Evolutionary conservation across 2,888 invertebrate genomes (phyloP), one percentile per base, ranked within the genome.

Genomic region (Gastrophysa polygoni): DNA sequence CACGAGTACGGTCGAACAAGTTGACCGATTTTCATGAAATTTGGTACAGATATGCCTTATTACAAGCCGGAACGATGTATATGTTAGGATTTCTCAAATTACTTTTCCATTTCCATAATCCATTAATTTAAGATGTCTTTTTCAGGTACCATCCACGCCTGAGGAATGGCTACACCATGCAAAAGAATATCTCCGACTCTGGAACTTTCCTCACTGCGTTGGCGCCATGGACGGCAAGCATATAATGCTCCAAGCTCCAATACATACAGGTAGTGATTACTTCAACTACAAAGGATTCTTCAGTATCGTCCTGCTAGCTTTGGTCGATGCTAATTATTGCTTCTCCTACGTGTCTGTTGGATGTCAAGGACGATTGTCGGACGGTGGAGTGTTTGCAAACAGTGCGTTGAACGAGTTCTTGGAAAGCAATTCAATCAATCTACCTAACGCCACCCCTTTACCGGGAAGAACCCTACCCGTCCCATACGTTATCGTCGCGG

Each of bases 401-500:
- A 58, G 17, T 17, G 5, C 17, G n/a, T 56, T 34, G 17, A 10
- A 46, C 17, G 11, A 46, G 46, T 6, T 17, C 4, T 10, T 46
- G 46, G 32, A 32, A 10, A 6, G 10, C 7, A 32, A 6, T 8
- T 8, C 6, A 32, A 8, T 32, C 10, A 32, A 32, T 10, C 32
- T 32, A 8, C 32, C 32, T n/a, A n/a, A n/a, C n/a, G n/a, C n/a
- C n/a, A n/a, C n/a, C n/a, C n/a, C n/a, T n/a, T 8, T 10, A 32
- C 32, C 32, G 10, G 32, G 32, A n/a, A n/a, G n/a, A n/a, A n/a
- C n/a, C n/a, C n/a, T n/a, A n/a, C n/a, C n/a, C n/a, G n/a, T n/a
- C n/a, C n/a, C n/a, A n/a, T 73, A 74, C 67, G 51, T 68, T 61
- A 72, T 78, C 58, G 43, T 71, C 57, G 69, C 61, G 8, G 68